Evolutionary conservation across 2,113 vertebrate species (phyloP), one percentile per base, ranked within the genome.

Genomic region (Paralichthys olivaceus): DNA sequence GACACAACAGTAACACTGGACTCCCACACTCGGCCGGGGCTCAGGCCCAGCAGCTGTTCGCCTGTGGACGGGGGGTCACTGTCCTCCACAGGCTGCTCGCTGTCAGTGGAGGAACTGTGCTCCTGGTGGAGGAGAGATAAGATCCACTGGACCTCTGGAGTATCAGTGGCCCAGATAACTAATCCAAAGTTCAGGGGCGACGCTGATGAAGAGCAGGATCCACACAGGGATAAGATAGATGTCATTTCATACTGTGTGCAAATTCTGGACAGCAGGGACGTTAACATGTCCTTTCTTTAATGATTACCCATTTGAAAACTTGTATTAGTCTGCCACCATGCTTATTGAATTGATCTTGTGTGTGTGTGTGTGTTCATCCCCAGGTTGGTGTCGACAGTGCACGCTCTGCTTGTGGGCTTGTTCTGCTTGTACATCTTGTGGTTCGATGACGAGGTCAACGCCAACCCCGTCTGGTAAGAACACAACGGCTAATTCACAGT

Each of bases 361-460:
- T 68, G 64, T n/a, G 28, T 68, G 64, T n/a, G 51, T 79, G 29
- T 88, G 25, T 85, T 7, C 19, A 4, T 68, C 40, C 20, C 1
- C 79, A 94, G 95, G 87, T 83, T 93, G 60, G 95, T 95, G 69
- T 95, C 94, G 12, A 94, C 93, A 0, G 84, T 95, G 29, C 95
- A 95, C 29, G 95, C 94, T 1, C 64, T 95, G 61, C 82, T 95
- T 2, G 94, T 96, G 9, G 94, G 95, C 0, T 79, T 93, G 68
- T 94, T 96, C 84, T 95, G 95, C 81, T 89, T 95, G 53, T 95
- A 95, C 85, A 95, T 95, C 90, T 90, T 96, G 81, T 94, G 92
- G 84, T 96, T 90, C 7, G 95, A 94, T 20, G 95, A 94, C 1
- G 92, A 61, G 0, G 90, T 95, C 77, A 96, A 96, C 76, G 87